Percentiles rank a stretch among this genome's conserved stretches.
Evolutionary conservation across 2,113 vertebrate species (phyloP).

Genomic region (Aldabrachelys gigantea): DNA sequence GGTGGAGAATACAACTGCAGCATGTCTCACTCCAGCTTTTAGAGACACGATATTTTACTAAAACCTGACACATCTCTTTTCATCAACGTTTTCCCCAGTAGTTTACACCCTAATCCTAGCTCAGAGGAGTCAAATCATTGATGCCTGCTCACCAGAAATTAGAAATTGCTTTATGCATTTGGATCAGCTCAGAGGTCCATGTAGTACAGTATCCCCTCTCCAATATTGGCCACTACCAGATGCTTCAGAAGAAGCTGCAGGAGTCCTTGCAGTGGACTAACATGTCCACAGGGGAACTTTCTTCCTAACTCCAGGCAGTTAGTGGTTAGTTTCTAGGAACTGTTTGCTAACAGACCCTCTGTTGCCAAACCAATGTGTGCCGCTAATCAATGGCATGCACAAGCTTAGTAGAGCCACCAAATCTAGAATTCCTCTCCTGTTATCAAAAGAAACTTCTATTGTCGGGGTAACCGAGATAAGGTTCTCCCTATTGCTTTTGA

Average conservation of each 20-base stretch:
- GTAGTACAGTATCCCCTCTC: slow-evolving; percentile 3
- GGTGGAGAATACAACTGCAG: neutral
- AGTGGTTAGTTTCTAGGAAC: slow-evolving; percentile 13
- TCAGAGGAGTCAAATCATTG: neutral
- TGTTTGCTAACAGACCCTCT: slow-evolving; percentile 4
- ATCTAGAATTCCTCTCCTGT: neutral
- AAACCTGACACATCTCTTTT: neutral
- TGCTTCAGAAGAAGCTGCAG: slow-evolving; percentile 17
- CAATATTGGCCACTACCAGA: neutral
- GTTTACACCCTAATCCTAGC: neutral
- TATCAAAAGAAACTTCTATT: slow-evolving; percentile 12
- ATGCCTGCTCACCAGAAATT: neutral
- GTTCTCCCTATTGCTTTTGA: neutral
- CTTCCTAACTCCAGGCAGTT: neutral
- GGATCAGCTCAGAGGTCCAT: neutral
- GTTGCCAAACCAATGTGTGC: neutral
- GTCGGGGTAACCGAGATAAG: neutral
- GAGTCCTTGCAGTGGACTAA: neutral
- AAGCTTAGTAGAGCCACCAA: neutral
- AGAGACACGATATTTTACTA: slow-evolving; percentile 7
- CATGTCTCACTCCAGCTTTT: neutral
- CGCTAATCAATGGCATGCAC: neutral
- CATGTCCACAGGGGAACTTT: slow-evolving; percentile 2
- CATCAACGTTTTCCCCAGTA: neutral
- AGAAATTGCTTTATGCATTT: neutral